phyloP scores from a whole-genome alignment of 2,888 invertebrate genomes.

The Cetonia aurata region DNA sequence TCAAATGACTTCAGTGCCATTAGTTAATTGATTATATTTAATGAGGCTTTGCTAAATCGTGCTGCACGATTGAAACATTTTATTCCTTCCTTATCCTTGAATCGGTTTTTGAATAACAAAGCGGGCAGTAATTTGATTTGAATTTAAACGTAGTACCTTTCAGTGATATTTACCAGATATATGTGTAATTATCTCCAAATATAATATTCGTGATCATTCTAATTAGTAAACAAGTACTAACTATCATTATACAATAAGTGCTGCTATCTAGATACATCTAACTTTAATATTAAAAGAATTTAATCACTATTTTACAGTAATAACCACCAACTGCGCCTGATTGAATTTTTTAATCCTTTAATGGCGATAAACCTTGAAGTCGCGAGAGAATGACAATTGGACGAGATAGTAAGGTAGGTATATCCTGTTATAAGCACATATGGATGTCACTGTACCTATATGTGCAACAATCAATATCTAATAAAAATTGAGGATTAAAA shows the following conservation, averaged over 20 bases:
- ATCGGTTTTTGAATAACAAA: slow-evolving; percentile 7
- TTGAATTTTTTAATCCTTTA: background rate
- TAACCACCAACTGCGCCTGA: background rate
- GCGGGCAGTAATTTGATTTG: background rate
- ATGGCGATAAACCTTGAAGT: slow-evolving; percentile 22
- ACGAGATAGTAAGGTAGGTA: background rate
- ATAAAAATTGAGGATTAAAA: too few species aligned
- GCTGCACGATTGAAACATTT: slow-evolving; percentile 32
- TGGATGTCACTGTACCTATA: background rate
- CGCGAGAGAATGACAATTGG: slow-evolving; percentile 5
- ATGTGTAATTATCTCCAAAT: too few species aligned
- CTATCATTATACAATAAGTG: too few species aligned
- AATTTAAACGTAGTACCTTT: background rate
- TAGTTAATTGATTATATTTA: slow-evolving; percentile 18
- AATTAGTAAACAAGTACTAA: too few species aligned
- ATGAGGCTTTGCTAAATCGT: slow-evolving; percentile 30
- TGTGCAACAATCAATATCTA: too few species aligned
- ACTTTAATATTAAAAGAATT: background rate
- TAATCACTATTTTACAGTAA: background rate
- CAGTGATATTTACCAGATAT: too few species aligned
- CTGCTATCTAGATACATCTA: too few species aligned
- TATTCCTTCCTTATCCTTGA: slow-evolving; percentile 26
- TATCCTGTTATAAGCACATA: background rate
- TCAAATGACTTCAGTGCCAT: slow-evolving; percentile 5
- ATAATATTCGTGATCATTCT: too few species aligned